These are phyloP conservation scores for Tinea semifulvella DNA, from an alignment of 2,888 invertebrate species.

Conservation along the genomic window DNA sequence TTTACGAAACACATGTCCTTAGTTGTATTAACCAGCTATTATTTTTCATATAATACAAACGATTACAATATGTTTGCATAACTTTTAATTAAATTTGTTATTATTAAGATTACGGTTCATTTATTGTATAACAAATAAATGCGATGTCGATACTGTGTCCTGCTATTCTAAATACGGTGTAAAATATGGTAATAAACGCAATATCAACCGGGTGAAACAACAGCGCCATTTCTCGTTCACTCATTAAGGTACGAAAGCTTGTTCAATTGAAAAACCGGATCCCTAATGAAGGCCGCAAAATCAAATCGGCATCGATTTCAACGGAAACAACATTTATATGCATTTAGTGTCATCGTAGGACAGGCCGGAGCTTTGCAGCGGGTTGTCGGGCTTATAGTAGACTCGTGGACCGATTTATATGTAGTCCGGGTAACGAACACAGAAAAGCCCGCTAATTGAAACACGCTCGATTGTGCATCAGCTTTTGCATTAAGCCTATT, in stretches of 20 bases:
- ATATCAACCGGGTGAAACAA: constrained; percentile 29
- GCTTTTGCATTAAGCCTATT: background rate
- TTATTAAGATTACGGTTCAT: background rate
- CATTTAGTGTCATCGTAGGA: constrained; percentile 41
- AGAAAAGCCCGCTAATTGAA: constrained; percentile 9
- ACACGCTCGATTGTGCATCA: constrained; percentile 5
- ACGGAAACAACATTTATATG: constrained; percentile 49
- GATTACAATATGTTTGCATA: background rate
- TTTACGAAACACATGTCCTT: constrained; percentile 6
- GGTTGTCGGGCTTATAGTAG: constrained; percentile 16
- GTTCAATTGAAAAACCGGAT: constrained; percentile 50
- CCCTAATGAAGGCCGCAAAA: constrained; percentile 62
- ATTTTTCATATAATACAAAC: constrained; percentile 8
- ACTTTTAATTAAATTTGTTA: constrained; percentile 2
- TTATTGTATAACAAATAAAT: constrained; percentile 7
- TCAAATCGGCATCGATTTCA: constrained; percentile 61
- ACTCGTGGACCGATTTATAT: constrained; percentile 10
- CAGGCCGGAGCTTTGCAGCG: constrained; percentile 26
- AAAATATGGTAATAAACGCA: constrained; percentile 23
- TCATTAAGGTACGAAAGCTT: constrained; percentile 55
- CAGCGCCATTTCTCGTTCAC: constrained; percentile 35
- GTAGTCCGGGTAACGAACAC: constrained; percentile 5
- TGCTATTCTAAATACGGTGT: constrained; percentile 45
- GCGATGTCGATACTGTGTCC: background rate
- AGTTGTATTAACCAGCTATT: background rate